Evolutionary conservation across 2,797 vertebrate genomes (phyloP).

Genomic region (Catharus ustulatus): DNA sequence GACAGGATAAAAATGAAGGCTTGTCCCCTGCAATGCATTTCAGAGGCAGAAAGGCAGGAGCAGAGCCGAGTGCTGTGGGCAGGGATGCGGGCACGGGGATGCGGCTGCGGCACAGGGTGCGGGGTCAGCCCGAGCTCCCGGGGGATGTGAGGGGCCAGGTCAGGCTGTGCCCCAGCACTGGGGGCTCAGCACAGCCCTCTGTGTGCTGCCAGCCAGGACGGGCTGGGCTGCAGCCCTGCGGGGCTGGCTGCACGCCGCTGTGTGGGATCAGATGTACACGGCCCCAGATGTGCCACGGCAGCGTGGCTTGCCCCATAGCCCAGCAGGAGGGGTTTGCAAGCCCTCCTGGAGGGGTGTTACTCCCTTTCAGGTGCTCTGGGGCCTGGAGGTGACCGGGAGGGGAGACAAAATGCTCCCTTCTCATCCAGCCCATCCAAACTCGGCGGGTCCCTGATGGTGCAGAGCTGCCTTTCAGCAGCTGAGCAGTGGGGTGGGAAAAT

Average conservation of each 20-base stretch:
- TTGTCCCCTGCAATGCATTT: background rate
- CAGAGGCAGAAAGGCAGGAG: background rate
- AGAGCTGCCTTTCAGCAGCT: background rate
- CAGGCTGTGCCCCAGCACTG: background rate
- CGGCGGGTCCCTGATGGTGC: background rate
- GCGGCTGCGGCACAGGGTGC: background rate
- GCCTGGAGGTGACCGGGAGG: background rate
- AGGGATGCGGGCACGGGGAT: background rate
- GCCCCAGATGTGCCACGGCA: fast-evolving
- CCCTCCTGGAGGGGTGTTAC: background rate
- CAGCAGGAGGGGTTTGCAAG: background rate
- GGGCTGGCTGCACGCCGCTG: fast-evolving
- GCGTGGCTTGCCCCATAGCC: background rate
- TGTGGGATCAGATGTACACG: background rate
- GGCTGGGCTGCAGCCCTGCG: background rate
- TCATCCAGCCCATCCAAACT: background rate
- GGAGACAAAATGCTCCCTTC: background rate
- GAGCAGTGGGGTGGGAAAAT: background rate
- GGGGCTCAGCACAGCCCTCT: background rate
- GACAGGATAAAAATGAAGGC: background rate
- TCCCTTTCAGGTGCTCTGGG: background rate
- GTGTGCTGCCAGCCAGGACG: fast-evolving
- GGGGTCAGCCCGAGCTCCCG: background rate
- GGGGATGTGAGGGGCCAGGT: background rate
- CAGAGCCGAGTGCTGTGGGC: background rate